phyloP scores from a whole-genome alignment of 2,888 invertebrate species.

The Drosophila buzzatii region DNA sequence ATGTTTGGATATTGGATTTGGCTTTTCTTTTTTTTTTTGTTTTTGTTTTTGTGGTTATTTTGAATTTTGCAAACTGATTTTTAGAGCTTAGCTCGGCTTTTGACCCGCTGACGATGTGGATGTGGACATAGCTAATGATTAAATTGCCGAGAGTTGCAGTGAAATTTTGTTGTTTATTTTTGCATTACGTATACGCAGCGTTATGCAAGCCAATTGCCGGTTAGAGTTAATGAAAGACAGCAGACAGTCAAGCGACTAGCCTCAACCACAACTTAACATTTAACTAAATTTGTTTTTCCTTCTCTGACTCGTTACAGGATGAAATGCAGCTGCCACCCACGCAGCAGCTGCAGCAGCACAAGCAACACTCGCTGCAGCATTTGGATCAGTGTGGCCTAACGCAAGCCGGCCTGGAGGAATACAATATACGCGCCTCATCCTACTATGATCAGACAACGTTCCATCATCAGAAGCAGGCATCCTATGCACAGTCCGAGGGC shows the following conservation, averaged over 20 bases:
- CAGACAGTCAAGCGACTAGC: neutral
- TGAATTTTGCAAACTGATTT: slow-evolving; percentile 73
- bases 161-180: slow-evolving; percentile 32
- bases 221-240: slow-evolving; percentile 34
- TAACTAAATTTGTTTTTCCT: slow-evolving; percentile 29
- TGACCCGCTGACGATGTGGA: slow-evolving; percentile 36
- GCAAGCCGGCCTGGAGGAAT: slow-evolving; percentile 90
- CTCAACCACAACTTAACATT: neutral
- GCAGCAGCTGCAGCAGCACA: slow-evolving; percentile 39
- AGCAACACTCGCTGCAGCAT: slow-evolving; percentile 57
- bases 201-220: slow-evolving; percentile 56
- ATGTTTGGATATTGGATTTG: slow-evolving; percentile 27
- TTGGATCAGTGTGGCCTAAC: slow-evolving; percentile 86
- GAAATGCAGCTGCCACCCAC: slow-evolving; percentile 73
- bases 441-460: slow-evolving; percentile 87
- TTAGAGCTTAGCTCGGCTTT: slow-evolving; percentile 19
- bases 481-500: slow-evolving; percentile 92
- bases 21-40: slow-evolving; percentile 10
- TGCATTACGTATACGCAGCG: slow-evolving; percentile 58
- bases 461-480: slow-evolving; percentile 90
- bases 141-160: slow-evolving; percentile 59
- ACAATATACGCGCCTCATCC: slow-evolving; percentile 87
- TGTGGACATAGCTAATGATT: slow-evolving; percentile 74
- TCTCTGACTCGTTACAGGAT: slow-evolving; percentile 76
- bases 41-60: slow-evolving; percentile 21